phyloP scores from a whole-genome alignment of 2,797 vertebrate genomes.

The Serranus cabrilla region DNA sequence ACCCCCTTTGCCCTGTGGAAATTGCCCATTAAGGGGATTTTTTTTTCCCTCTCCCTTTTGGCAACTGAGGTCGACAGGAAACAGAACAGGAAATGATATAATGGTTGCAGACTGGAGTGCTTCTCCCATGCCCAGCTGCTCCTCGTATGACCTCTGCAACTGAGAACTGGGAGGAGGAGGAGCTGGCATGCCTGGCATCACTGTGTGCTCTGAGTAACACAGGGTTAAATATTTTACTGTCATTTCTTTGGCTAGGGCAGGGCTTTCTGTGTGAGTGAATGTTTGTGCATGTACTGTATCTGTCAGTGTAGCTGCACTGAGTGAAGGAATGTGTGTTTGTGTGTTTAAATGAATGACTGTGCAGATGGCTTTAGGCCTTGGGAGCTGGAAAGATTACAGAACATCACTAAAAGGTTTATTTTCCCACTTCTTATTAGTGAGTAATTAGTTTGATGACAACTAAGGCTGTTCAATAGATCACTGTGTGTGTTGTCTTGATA shows the following conservation, averaged over 20 bases:
- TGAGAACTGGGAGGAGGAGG: constrained; percentile 68
- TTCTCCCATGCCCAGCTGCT: constrained; percentile 85
- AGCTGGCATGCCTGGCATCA: constrained; percentile 56
- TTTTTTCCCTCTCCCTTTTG: constrained; percentile 70
- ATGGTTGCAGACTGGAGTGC: constrained; percentile 80
- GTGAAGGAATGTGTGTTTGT: constrained; percentile 1
- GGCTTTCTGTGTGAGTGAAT: constrained; percentile 9
- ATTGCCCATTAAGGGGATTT: constrained; percentile 83
- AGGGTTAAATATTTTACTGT: constrained; percentile 27
- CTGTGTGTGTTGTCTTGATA: not conserved
- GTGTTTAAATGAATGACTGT: not conserved
- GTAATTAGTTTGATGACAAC: not conserved
- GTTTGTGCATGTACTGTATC: constrained; percentile 11
- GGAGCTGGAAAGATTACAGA: not conserved
- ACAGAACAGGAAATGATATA: constrained; percentile 89
- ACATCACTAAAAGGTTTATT: not conserved
- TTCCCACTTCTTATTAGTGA: not conserved
- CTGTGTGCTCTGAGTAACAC: constrained; percentile 21
- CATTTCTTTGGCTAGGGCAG: not conserved
- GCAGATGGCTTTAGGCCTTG: not conserved
- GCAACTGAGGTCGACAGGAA: constrained; percentile 86
- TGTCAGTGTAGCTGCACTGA: not conserved
- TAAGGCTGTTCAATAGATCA: not conserved
- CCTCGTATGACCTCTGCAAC: constrained; percentile 80
- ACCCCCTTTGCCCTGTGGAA: constrained; percentile 79